These are phyloP conservation scores for Zoanthus gigantus DNA, from an alignment of 92 coral and sea anemone genomes.

Conservation along the genomic window DNA sequence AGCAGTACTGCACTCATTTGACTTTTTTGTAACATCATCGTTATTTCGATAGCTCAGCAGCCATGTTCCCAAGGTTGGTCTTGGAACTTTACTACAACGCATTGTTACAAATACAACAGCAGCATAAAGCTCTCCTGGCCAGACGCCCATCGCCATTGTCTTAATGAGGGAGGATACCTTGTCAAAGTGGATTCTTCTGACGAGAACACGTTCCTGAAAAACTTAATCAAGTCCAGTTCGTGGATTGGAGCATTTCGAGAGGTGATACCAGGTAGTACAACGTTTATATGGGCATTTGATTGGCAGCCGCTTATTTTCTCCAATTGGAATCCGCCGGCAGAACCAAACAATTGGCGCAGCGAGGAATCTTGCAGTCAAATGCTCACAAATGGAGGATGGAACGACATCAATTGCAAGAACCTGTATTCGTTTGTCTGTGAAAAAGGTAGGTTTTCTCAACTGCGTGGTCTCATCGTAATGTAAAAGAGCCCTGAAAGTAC, in stretches of 20 bases:
- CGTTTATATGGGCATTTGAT: neutral
- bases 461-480: neutral
- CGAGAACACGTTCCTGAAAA: constrained; percentile 11
- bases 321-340: neutral
- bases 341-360: constrained; percentile 3
- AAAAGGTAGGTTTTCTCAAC: constrained; percentile 1
- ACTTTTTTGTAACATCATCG: no score
- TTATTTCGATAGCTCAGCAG: neutral
- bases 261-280: neutral
- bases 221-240: neutral
- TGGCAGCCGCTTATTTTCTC: constrained; percentile 7
- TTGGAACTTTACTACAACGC: neutral
- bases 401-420: neutral
- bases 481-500: neutral
- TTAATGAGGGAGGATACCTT: neutral
- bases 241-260: constrained; percentile 29
- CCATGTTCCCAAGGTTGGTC: constrained; percentile 26
- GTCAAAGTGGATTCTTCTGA: constrained; percentile 8
- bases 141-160: neutral
- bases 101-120: neutral
- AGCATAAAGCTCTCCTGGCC: neutral
- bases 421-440: constrained; percentile 4
- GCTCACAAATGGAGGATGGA: constrained; percentile 1
- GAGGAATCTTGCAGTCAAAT: constrained; percentile 10
- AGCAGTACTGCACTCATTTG: no score